A percentile compares a stretch with the other conserved stretches of the same genome.
Conservation (phyloP, 2,888 invertebrate species). For the Iselma pallidipennis region DNA sequence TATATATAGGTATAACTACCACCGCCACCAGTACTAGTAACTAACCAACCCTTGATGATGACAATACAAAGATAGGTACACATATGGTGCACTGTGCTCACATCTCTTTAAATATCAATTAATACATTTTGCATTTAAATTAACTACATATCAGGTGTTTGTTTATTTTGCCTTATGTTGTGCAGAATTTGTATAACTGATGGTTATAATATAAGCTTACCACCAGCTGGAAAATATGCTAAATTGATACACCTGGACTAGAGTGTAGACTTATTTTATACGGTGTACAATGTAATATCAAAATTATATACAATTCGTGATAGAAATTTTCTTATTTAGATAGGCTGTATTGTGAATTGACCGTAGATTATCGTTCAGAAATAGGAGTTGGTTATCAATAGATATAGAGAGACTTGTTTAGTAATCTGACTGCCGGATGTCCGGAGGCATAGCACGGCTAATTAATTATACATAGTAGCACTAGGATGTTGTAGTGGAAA, state of each 20-base stretch:
- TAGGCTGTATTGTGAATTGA: not conserved
- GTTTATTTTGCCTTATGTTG: constrained; percentile 3
- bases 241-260: constrained; percentile 11
- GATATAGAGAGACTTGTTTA: constrained; percentile 20
- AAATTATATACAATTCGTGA: not conserved
- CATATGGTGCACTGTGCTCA: constrained; percentile 12
- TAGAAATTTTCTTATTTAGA: not conserved
- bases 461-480: constrained; percentile 35
- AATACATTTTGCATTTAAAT: constrained; percentile 29
- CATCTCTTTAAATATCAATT: constrained; percentile 24
- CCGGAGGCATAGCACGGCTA: constrained; percentile 37
- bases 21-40: no score
- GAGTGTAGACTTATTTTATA: constrained; percentile 3
- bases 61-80: not conserved
- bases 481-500: constrained; percentile 20
- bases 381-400: constrained; percentile 1
- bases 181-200: constrained; percentile 2
- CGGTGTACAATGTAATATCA: constrained; percentile 4
- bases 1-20: no score
- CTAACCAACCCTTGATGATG: not conserved
- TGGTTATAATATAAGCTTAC: constrained; percentile 7
- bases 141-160: constrained; percentile 22
- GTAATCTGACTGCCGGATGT: constrained; percentile 37
- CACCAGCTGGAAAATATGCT: not conserved
- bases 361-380: not conserved